phyloP scores from a whole-genome alignment of 2,888 invertebrate species.

The Galeopsomyia nigrocyanea region DNA sequence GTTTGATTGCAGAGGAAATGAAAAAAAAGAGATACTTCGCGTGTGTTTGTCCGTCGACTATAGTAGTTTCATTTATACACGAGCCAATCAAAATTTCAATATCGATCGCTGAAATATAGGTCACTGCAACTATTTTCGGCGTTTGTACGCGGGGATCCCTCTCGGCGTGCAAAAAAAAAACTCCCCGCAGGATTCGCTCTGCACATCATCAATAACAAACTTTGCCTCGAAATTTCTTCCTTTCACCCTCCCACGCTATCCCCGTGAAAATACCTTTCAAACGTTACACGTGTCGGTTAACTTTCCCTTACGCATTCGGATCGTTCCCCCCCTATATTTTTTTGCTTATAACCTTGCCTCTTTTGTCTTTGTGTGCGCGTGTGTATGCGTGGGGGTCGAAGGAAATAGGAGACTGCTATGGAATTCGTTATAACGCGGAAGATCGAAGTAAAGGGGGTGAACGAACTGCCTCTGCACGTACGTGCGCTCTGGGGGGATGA shows the following conservation, averaged over 20 bases:
- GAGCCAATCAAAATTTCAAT: no score
- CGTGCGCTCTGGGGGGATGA: background rate
- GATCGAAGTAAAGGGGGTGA: constrained; percentile 5
- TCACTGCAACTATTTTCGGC: no score
- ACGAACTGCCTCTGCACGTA: background rate
- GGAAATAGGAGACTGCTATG: constrained; percentile 2
- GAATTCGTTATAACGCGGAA: background rate
- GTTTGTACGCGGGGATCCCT: no score
- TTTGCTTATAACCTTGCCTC: constrained; percentile 16
- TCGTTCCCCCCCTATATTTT: no score
- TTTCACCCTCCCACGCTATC: background rate
- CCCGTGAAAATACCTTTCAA: background rate
- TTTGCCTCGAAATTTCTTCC: background rate
- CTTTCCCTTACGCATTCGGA: background rate
- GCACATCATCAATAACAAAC: background rate
- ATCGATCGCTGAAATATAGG: no score
- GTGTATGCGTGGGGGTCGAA: background rate
- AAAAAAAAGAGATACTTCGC: no score
- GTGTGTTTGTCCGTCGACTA: no score
- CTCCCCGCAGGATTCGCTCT: background rate
- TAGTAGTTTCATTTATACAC: no score
- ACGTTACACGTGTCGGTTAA: background rate
- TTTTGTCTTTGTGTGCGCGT: no score
- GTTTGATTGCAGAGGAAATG: no score
- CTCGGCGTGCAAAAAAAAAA: no score